Conservation (phyloP, 2,797 vertebrate genomes). For the Protonibea diacanthus region DNA sequence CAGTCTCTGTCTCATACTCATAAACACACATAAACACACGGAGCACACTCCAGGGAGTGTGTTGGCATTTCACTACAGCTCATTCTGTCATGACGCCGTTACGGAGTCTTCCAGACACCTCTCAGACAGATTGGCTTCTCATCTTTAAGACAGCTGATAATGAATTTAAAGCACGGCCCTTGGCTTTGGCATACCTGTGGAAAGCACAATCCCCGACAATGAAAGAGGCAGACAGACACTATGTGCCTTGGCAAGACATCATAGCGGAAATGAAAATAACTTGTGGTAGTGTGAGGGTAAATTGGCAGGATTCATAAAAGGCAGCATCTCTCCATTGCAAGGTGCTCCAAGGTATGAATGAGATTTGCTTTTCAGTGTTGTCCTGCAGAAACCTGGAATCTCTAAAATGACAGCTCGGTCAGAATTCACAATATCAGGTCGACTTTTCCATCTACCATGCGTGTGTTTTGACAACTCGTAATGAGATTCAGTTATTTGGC, state of each 20-base stretch:
- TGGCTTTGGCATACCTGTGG: constrained; percentile 74
- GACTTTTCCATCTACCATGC: constrained; percentile 17
- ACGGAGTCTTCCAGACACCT: constrained; percentile 77
- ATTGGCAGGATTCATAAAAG: constrained; percentile 74
- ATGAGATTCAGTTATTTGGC: constrained; percentile 27
- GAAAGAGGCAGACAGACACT: constrained; percentile 72
- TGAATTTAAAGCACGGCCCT: constrained; percentile 80
- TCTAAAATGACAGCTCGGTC: constrained; percentile 34
- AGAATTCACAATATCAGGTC: constrained; percentile 38
- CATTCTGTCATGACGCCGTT: constrained; percentile 71
- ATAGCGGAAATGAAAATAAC: constrained; percentile 75
- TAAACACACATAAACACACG: constrained; percentile 20
- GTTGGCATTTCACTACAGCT: constrained; percentile 74
- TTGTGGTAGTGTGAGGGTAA: constrained; percentile 60
- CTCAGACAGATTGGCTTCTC: constrained; percentile 83
- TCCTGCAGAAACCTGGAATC: constrained; percentile 41
- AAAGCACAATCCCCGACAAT: constrained; percentile 73
- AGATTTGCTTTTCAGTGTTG: constrained; percentile 50
- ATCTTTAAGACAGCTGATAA: constrained; percentile 82
- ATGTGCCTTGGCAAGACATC: constrained; percentile 74
- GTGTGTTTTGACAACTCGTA: constrained; percentile 25
- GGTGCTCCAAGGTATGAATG: constrained; percentile 42
- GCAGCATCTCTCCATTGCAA: constrained; percentile 40
- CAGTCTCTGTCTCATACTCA: constrained; percentile 11
- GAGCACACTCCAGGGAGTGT: constrained; percentile 63